Base-by-base conservation (phyloP, 1,140 invertebrate genomes). In the Subanguina moxae region DNA sequence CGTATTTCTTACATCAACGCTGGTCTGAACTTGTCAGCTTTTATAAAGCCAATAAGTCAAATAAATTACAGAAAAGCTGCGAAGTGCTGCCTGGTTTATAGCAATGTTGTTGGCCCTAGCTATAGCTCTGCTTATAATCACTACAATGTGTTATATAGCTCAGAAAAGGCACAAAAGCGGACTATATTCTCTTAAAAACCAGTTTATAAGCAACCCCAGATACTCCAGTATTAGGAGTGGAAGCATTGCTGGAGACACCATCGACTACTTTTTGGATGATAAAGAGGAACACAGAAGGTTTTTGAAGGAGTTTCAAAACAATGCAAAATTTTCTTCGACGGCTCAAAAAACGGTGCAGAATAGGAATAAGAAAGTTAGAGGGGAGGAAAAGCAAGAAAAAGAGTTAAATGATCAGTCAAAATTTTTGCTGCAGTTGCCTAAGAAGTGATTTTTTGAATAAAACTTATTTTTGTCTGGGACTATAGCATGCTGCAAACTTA, bases 11-110 rank as follows among this genome's bases (percentile, higher is more conserved):
- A 74, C 65, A 65, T 80, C 64, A 83, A 80, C 67, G 28, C 62
- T 13, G 80, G 77, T 82, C 32, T 67, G 57, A 57, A n/a, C n/a
- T n/a, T n/a, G n/a, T n/a, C n/a, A n/a, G n/a, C 57, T 64, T 52
- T 30, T 21, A 21, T 23, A 43, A 27, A 27, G 0, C 15, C 30
- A 32, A 30, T 74, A 64, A 43, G 3, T 32, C 19, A 42, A 15
- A 45, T 15, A 43, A 13, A 56, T 61, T 79, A 62, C 61, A 82
- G 80, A 82, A 62, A 75, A 74, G 21, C 59, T 82, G 11, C 73
- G 73, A 62, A 77, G 62, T 21, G 80, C 80, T 42, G 77, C 73
- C 11, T 82, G 80, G 80, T 82, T 82, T 59, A 66, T 82, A 30
- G 70, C 75, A 46, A 70, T 82, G 38, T 27, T 82, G 23, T 43